Conservation (phyloP, 2,113 vertebrate species). For the Pluvianellus socialis region DNA sequence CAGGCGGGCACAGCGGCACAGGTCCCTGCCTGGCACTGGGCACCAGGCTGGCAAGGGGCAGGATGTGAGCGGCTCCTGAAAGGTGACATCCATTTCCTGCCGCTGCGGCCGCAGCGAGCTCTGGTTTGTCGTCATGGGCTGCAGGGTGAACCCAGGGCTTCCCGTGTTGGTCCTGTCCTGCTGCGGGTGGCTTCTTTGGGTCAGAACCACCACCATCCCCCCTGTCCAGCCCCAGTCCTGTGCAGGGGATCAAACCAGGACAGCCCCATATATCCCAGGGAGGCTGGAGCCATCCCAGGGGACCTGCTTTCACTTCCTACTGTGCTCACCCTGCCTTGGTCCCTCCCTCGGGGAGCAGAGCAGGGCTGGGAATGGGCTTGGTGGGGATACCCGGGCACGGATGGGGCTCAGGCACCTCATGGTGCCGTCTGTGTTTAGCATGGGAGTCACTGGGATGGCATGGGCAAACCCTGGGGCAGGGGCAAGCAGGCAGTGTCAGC, state of each 20-base stretch:
- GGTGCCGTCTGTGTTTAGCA: neutral
- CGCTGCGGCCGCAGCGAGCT: neutral
- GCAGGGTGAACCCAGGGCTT: neutral
- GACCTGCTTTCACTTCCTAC: neutral
- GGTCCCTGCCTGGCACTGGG: neutral
- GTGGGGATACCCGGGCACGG: neutral
- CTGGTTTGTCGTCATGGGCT: neutral
- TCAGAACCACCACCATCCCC: too few relatives aligned
- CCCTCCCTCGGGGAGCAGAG: neutral
- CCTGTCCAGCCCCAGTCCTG: neutral
- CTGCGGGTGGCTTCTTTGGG: neutral
- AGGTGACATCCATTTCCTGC: conserved; percentile 54
- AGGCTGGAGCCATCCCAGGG: neutral
- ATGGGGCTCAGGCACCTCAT: neutral
- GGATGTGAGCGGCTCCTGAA: neutral
- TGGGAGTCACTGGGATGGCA: neutral
- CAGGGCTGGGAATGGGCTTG: neutral
- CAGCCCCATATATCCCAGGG: neutral
- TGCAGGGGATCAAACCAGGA: neutral
- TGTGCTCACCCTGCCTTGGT: neutral
- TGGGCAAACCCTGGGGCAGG: neutral
- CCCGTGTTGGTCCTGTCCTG: neutral
- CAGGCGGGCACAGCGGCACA: neutral
- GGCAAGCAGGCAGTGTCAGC: neutral
- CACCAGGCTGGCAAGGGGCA: neutral